Base-by-base conservation (phyloP, 1,140 invertebrate genomes). In the Drosophila bipectinata region DNA sequence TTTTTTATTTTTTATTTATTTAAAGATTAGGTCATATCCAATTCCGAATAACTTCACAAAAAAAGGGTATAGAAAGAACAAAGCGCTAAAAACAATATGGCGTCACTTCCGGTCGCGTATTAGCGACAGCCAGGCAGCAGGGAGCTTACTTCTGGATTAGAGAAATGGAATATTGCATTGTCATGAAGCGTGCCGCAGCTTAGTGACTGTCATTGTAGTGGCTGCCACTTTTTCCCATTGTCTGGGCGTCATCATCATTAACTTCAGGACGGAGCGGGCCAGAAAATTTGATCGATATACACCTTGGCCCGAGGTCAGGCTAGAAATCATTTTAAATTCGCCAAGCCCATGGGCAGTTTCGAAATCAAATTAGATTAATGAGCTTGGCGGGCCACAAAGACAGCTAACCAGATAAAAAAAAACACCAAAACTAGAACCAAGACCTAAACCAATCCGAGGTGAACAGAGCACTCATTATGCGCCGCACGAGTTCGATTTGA, bases 401-500 rank as follows among this genome's bases (percentile, higher is more conserved):
- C 26, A 15, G 63, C 45, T 53, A 64, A 44, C 47, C 34, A 10
- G 3, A 15, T 32, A 9, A 47, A 5, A 47, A 21, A 47, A 21
- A 47, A 21, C 1, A 61, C 2, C n/a, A 28, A 30, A 9, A 48
- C 30, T 7, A 48, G 30, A 24, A 9, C 14, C 18, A n/a, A 44
- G 18, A 26, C 41, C 15, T 37, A 48, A 56, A 67, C 54, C 57
- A 51, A 64, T 67, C 28, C 60, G 39, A 67, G 45, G 47, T 52
- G 47, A 67, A 32, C 63, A 52, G 41, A 66, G 49, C 67, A 66
- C 79, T 88, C 82, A 87, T 87, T 87, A 87, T 87, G 83, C 82
- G 75, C 59, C 72, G 83, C 82, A 83, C 82, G 83, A 88, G 83
- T 88, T 88, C 82, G 82, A 87, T 88, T 87, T 87, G 75, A 87